Evolutionary conservation across 2,113 vertebrate species (phyloP), one percentile per base, ranked within the genome.

Genomic region (Fregetta grallaria): DNA sequence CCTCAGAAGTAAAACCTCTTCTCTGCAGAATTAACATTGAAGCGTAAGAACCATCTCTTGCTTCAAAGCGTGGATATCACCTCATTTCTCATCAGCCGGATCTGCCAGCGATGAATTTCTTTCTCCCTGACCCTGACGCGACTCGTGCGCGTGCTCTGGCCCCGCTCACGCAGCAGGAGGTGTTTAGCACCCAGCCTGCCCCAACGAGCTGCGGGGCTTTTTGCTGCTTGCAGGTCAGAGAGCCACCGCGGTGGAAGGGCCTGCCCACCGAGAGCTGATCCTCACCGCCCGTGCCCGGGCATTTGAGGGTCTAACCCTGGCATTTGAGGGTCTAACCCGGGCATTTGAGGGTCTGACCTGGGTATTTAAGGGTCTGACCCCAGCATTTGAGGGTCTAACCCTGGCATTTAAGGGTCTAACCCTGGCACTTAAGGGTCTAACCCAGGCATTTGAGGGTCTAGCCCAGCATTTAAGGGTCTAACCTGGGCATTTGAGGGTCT

Each of bases 41-140:
- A 44, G 55, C 7, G 1, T 1, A 9, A 29, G 22, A 6, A 49
- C 9, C 2, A 2, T 5, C 45, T 22, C 30, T 15, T 1, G 29
- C n/a, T 30, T 13, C 34, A 2, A 15, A 52, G 44, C 1, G 1
- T 0, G 52, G 44, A 6, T 15, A 2, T 11, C 23, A 2, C 73
- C 32, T 26, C 49, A 0, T 32, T 15, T 34, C 66, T 2, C 73
- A 6, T 17, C 49, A 6, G 15, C 1, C 65, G 10, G 9, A 36
- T 5, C 61, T 4, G 50, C 29, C 61, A 15, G 29, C 2, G 4
- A 18, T 5, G 19, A 7, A 9, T 5, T 25, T 38, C 13, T 4
- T 2, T 12, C 40, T 53, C 58, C n/a, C 65, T 3, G 26, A 6
- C 27, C 14, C n/a, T 8, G 23, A 13, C 8, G 8, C 0, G 53